Evolutionary conservation across 1,140 invertebrate species (phyloP).

Genomic region (Mycetomoellerius zeteki): DNA sequence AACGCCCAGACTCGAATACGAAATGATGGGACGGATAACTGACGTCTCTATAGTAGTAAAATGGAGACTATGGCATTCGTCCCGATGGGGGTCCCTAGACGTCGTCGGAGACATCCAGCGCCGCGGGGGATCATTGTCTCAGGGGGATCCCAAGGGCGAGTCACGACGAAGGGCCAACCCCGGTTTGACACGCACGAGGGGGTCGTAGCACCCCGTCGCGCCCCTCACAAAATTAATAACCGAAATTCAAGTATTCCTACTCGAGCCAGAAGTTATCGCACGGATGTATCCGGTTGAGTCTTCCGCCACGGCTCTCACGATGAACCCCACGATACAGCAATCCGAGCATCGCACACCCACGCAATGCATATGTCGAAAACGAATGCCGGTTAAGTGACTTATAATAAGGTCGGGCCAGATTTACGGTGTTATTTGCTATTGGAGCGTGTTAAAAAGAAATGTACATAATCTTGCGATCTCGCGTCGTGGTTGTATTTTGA

Average conservation of each 20-base stretch:
- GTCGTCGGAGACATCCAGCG: slow-evolving; percentile 85
- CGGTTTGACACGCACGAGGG: slow-evolving; percentile 80
- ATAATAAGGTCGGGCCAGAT: slow-evolving; percentile 64
- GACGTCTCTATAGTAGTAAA: slow-evolving; percentile 86
- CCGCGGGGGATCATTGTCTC: slow-evolving; percentile 86
- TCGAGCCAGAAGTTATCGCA: slow-evolving; percentile 65
- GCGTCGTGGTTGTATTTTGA: not conserved
- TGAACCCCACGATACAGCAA: slow-evolving; percentile 14
- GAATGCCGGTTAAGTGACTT: slow-evolving; percentile 67
- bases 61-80: slow-evolving; percentile 81
- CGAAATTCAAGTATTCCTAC: slow-evolving; percentile 79
- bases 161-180: slow-evolving; percentile 70
- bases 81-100: slow-evolving; percentile 85
- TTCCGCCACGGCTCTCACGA: not conserved
- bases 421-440: slow-evolving; percentile 68
- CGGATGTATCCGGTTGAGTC: slow-evolving; percentile 31
- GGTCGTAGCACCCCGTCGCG: slow-evolving; percentile 79
- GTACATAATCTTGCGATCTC: not conserved
- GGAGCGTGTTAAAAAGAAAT: slow-evolving; percentile 30
- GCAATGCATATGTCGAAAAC: slow-evolving; percentile 39
- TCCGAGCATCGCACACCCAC: slow-evolving; percentile 70
- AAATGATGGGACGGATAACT: slow-evolving; percentile 85
- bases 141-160: slow-evolving; percentile 78
- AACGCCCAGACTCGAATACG: slow-evolving; percentile 65
- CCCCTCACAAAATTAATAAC: slow-evolving; percentile 84